Base-by-base conservation (phyloP, 2,113 vertebrate genomes). In the Emberiza fucata region DNA sequence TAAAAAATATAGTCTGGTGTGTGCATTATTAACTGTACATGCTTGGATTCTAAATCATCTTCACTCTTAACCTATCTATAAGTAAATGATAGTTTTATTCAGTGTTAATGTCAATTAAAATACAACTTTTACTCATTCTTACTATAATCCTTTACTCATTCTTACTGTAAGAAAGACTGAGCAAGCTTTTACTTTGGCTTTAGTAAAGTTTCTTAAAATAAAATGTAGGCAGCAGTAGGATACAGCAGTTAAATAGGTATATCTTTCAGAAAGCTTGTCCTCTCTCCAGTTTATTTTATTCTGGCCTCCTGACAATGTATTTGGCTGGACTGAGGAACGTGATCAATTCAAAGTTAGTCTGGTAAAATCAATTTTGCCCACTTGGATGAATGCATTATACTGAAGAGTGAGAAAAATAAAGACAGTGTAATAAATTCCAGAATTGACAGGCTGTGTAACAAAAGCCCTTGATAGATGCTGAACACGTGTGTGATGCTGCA, bases 401-500 rank as follows among this genome's bases (percentile, higher is more conserved):
- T 42, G 89, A 92, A 57, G 27, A 65, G 50, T 42, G 63, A 85
- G 84, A 66, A 91, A 92, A 93, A 86, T 78, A 89, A 94, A 79
- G 51, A 25, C 16, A 63, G 12, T 27, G 15, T 42, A 95, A 69
- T 80, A 76, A 94, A 89, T 45, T 79, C 50, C 57, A 72, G 66
- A 85, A 81, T 11, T 76, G 70, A 53, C 78, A 91, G 73, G 23
- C 37, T 72, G 28, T 72, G 56, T 73, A 85, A 72, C 37, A 47
- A 81, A 94, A 84, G 17, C 37, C 15, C 18, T 64, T 59, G 57
- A 48, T 1, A 57, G 70, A 53, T 18, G 42, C 45, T 29, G 48
- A 56, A 9, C 18, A n/a, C 0, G 0, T 13, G 37, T 60, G 44
- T 59, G 39, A 65, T 1, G 2, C 37, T 1, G 0, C 45, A 42